Percentiles rank a stretch among this genome's conserved stretches.
phyloP scores from a whole-genome alignment of 2,888 invertebrate genomes.

The Xanthia togata region DNA sequence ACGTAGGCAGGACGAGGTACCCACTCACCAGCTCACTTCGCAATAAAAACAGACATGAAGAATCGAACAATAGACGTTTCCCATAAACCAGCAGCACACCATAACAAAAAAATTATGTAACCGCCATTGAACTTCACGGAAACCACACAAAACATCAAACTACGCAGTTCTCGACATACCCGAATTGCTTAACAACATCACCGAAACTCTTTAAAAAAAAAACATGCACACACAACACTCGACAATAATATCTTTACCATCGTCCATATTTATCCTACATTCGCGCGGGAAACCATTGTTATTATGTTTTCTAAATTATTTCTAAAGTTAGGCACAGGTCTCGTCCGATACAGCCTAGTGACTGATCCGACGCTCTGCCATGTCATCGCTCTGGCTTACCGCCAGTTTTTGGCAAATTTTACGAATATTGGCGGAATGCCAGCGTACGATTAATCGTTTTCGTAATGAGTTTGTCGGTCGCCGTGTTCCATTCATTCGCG shows the following conservation, averaged over 20 bases:
- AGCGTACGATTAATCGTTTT: constrained; percentile 67
- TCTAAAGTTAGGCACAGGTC: constrained; percentile 71
- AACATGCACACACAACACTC: constrained; percentile 75
- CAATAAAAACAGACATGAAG: constrained; percentile 34
- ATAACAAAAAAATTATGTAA: constrained; percentile 83
- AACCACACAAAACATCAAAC: constrained; percentile 71
- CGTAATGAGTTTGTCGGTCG: constrained; percentile 64
- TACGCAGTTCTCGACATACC: constrained; percentile 73
- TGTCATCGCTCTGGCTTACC: constrained; percentile 79
- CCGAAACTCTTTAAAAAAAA: constrained; percentile 57
- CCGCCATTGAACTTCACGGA: constrained; percentile 79
- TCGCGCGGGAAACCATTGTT: constrained; percentile 82
- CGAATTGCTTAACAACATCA: constrained; percentile 59
- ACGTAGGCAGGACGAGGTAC: not conserved
- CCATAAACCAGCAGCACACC: constrained; percentile 52
- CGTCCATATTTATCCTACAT: constrained; percentile 85
- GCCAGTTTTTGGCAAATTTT: constrained; percentile 75
- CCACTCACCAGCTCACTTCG: constrained; percentile 43
- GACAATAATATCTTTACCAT: constrained; percentile 74
- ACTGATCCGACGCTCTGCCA: constrained; percentile 73
- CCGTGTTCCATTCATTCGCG: constrained; percentile 74
- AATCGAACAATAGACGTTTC: constrained; percentile 31
- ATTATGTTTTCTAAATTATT: constrained; percentile 70
- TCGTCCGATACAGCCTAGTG: constrained; percentile 74
- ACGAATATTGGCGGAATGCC: constrained; percentile 77